Evolutionary conservation across 2,797 vertebrate genomes (phyloP).

Genomic region (Okamejei kenojei): DNA sequence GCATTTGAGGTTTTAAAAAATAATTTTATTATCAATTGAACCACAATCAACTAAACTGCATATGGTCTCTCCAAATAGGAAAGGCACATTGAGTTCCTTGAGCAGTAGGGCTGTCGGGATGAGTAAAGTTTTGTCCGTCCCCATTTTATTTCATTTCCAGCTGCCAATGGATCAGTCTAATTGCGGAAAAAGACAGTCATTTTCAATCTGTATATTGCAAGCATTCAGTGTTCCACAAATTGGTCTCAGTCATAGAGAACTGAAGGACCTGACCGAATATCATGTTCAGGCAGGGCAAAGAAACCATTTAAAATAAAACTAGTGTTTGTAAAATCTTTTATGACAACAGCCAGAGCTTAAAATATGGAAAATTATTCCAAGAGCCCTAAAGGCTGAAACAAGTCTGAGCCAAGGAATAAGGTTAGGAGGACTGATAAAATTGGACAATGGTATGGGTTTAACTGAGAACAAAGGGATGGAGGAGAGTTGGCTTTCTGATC

Average conservation of each 20-base stretch:
- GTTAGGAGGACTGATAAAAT: background rate
- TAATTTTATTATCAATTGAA: constrained; percentile 26
- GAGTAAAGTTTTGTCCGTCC: background rate
- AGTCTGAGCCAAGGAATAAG: background rate
- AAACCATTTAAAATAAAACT: background rate
- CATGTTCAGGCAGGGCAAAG: background rate
- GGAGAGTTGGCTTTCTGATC: background rate
- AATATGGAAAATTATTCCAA: background rate
- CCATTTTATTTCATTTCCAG: background rate
- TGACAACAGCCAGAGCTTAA: background rate
- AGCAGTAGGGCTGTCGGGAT: background rate
- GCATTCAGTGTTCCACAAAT: background rate
- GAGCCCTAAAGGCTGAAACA: background rate
- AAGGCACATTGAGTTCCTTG: constrained; percentile 30
- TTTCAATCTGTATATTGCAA: background rate
- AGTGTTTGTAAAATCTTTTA: background rate
- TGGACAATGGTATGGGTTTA: background rate
- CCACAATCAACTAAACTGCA: background rate
- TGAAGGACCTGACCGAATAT: background rate
- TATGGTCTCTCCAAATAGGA: constrained; percentile 8
- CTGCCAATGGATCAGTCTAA: background rate
- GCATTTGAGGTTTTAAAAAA: background rate
- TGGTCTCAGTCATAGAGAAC: background rate
- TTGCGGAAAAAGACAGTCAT: background rate
- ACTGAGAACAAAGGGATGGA: background rate